These are phyloP conservation scores for Cerceris ruficornis DNA, from an alignment of 2,888 invertebrate genomes.

Conservation along the genomic window DNA sequence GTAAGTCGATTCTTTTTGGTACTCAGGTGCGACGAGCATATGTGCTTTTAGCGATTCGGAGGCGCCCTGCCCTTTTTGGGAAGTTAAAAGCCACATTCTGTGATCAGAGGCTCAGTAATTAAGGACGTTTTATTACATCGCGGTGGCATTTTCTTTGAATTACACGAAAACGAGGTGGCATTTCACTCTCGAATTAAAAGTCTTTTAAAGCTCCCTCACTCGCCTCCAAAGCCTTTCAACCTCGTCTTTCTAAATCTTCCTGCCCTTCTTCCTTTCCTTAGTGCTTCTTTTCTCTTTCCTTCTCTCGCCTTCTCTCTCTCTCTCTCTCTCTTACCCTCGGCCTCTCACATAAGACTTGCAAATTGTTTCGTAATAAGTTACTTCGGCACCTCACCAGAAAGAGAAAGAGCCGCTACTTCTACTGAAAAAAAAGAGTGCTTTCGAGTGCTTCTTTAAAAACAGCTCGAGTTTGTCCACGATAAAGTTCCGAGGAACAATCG, in stretches of 20 bases:
- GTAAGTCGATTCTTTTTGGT: too few relatives aligned
- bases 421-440: slow-evolving; percentile 28
- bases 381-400: slow-evolving; percentile 47
- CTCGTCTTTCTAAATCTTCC: slow-evolving; percentile 2
- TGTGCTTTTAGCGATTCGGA: not conserved
- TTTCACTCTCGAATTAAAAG: slow-evolving; percentile 60
- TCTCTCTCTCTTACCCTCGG: slow-evolving; percentile 24
- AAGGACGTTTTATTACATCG: slow-evolving; percentile 29
- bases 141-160: slow-evolving; percentile 29
- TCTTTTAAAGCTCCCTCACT: slow-evolving; percentile 54
- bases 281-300: slow-evolving; percentile 11
- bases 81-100: not conserved
- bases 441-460: slow-evolving; percentile 48
- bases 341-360: slow-evolving; percentile 69
- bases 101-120: not conserved
- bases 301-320: not conserved
- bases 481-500: slow-evolving; percentile 42
- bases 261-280: not conserved
- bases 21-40: not conserved
- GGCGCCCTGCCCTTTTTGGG: not conserved
- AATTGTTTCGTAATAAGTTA: slow-evolving; percentile 73
- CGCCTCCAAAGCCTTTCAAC: slow-evolving; percentile 11
- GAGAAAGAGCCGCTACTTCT: slow-evolving; percentile 43
- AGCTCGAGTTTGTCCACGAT: slow-evolving; percentile 23
- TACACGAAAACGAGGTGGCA: slow-evolving; percentile 9